Percentiles rank a stretch among this genome's conserved stretches.
Evolutionary conservation across 1,140 invertebrate species (phyloP).

Genomic region (Daktulosphaira vitifoliae): DNA sequence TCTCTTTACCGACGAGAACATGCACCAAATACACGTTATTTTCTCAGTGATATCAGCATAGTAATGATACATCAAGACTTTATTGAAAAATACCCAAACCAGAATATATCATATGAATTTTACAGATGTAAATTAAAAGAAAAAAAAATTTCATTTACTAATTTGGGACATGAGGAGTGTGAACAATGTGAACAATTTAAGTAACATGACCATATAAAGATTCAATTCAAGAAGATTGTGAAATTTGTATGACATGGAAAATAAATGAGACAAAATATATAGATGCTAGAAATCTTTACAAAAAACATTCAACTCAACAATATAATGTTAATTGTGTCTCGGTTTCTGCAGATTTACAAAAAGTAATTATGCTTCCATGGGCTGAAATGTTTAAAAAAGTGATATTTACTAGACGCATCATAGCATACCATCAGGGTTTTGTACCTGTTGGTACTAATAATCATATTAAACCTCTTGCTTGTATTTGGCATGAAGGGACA

Average conservation of each 20-base stretch:
- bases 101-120: background rate
- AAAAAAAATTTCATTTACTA: background rate
- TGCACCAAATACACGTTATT: background rate
- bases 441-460: background rate
- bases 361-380: constrained; percentile 36
- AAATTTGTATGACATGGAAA: background rate
- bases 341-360: constrained; percentile 36
- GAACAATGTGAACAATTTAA: background rate
- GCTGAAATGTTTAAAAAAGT: constrained; percentile 35
- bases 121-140: constrained; percentile 6
- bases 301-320: background rate
- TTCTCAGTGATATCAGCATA: background rate
- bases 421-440: background rate
- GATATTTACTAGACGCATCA: constrained; percentile 30
- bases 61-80: background rate
- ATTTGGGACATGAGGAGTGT: background rate
- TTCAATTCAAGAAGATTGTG: background rate
- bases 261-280: background rate
- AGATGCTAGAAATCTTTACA: background rate
- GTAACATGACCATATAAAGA: background rate
- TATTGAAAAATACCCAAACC: background rate
- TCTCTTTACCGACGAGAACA: background rate
- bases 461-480: no score
- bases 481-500: background rate
- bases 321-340: background rate